Conservation (phyloP, 1,140 invertebrate species). For the Drosophila nigromelanica region DNA sequence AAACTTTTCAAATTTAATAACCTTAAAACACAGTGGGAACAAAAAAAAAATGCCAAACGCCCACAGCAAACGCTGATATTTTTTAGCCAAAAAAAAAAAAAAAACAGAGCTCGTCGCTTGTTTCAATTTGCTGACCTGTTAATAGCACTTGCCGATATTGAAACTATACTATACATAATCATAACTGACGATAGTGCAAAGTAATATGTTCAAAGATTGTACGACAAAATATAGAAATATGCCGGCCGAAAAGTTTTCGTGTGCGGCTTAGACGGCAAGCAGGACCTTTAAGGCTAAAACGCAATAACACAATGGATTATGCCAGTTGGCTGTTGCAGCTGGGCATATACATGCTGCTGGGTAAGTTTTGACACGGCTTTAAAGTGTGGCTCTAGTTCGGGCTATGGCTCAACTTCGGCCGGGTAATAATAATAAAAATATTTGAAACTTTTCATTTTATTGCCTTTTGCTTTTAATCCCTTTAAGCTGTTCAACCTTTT, state of each 20-base stretch:
- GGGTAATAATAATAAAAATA: slow-evolving; percentile 77
- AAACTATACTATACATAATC: slow-evolving; percentile 61
- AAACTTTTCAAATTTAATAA: slow-evolving; percentile 80
- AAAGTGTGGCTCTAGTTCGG: slow-evolving; percentile 20
- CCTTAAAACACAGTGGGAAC: slow-evolving; percentile 61
- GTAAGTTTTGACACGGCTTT: slow-evolving; percentile 56
- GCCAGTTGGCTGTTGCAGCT: slow-evolving; percentile 70
- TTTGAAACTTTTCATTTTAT: slow-evolving; percentile 81
- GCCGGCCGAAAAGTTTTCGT: slow-evolving; percentile 43
- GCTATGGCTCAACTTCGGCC: background rate
- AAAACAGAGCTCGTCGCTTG: slow-evolving; percentile 37
- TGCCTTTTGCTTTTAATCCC: slow-evolving; percentile 81
- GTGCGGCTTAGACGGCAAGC: slow-evolving; percentile 24
- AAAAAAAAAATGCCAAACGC: slow-evolving; percentile 10
- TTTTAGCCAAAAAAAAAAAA: slow-evolving; percentile 1
- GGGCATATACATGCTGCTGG: slow-evolving; percentile 65
- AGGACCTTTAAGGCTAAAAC: slow-evolving; percentile 48
- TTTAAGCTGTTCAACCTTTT: slow-evolving; percentile 67
- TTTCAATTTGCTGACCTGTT: slow-evolving; percentile 63
- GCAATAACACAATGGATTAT: slow-evolving; percentile 59
- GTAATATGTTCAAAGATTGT: slow-evolving; percentile 51
- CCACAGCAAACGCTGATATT: background rate
- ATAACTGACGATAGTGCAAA: slow-evolving; percentile 47
- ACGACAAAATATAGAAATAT: slow-evolving; percentile 57
- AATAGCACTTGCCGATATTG: slow-evolving; percentile 65